Evolutionary conservation across 2,797 vertebrate species (phyloP), one percentile per base, ranked within the genome.

Genomic region (Rhyacichthys aspro): DNA sequence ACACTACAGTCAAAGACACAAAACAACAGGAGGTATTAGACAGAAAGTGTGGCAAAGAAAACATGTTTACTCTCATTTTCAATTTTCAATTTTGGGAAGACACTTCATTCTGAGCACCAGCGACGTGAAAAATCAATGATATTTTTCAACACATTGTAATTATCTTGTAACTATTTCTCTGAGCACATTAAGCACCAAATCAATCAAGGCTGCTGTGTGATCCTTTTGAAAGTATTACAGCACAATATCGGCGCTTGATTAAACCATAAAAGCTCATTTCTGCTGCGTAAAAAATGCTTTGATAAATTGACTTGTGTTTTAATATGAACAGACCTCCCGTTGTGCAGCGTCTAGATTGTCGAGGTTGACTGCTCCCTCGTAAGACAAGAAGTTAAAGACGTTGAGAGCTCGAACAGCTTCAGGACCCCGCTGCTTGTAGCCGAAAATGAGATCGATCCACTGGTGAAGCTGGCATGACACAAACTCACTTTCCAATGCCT

Each of bases 401-500:
- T 98, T 99, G 68, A 99, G 95, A 0, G 93, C 94, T 15, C 97
- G 93, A 9, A 98, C 94, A 0, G 97, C 97, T 84, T 98, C 97
- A 0, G 97, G 97, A 14, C 97, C 97, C 69, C 95, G 90, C 86
- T 99, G 97, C 86, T 99, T 99, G 88, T 99, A 99, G 81, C 97
- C 97, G 76, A 99, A 98, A 88, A 98, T 95, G 70, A 99, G 94
- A 80, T 99, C 97, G 44, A 99, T 98, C 97, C 97, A 98, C 82
- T 99, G 97, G 89, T 99, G 97, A 15, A 93, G 88, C 83, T 93
- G 92, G 43, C 91, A 93, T 7, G 97, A 99, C 43, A 98, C 97
- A 80, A 98, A 99, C 82, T 99, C 97, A 0, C 97, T 99, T 90
- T 99, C 97, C 84, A 99, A 76, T 0, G 97, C 97, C 97, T 99